Evolutionary conservation across 2,113 vertebrate species (phyloP).

Genomic region (Panthera uncia): DNA sequence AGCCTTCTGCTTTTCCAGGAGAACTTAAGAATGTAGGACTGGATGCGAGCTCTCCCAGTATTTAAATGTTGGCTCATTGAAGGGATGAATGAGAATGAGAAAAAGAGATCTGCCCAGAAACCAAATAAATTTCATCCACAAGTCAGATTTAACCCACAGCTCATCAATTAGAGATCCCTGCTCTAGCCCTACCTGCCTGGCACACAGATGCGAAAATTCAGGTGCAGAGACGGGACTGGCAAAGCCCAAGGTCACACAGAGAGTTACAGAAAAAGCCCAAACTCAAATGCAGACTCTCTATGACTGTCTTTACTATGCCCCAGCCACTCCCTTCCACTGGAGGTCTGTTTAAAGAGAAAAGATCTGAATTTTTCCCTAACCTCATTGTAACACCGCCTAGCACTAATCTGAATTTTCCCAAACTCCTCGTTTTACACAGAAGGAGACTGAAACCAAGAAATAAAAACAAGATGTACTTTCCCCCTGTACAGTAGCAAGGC

Average conservation of each 20-base stretch:
- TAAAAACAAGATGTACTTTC: background rate
- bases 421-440: background rate
- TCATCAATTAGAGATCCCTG: background rate
- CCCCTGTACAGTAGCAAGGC: background rate
- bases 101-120: background rate
- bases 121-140: background rate
- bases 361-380: background rate
- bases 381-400: background rate
- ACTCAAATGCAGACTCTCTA: background rate
- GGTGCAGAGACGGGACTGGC: background rate
- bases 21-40: background rate
- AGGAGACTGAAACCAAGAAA: constrained; percentile 17
- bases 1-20: background rate
- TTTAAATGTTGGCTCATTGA: background rate
- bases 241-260: background rate
- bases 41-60: background rate
- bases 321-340: background rate
- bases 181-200: background rate
- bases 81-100: background rate
- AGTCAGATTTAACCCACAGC: background rate
- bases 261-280: background rate
- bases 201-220: background rate
- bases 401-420: background rate
- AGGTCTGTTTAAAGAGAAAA: background rate
- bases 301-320: background rate